Conservation (phyloP, 2,888 invertebrate genomes). For the Cephus rjabovi region DNA sequence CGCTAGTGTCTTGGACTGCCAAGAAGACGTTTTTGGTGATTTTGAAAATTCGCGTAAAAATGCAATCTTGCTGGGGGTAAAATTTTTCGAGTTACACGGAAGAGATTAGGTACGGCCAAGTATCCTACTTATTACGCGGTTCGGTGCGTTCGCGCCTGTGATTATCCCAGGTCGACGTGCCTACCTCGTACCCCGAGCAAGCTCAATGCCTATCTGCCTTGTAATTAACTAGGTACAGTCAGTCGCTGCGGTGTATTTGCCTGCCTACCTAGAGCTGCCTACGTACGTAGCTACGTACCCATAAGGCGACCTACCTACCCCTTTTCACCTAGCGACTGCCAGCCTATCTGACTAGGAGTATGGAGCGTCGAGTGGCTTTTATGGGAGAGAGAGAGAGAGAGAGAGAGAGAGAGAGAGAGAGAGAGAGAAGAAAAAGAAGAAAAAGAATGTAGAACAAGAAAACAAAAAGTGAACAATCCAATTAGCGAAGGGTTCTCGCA, state of each 20-base stretch:
- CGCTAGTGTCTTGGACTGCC: too few species aligned
- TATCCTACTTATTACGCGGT: conserved; percentile 39
- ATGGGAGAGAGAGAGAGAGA: neutral
- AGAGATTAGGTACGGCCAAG: conserved; percentile 37
- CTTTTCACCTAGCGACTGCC: neutral
- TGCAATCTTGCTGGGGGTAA: neutral
- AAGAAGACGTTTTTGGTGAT: neutral
- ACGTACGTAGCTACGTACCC: neutral
- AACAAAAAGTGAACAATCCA: conserved; percentile 4
- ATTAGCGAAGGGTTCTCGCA: conserved; percentile 9
- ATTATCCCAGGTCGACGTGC: conserved; percentile 27
- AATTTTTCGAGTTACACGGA: conserved; percentile 8
- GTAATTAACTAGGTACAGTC: conserved; percentile 32
- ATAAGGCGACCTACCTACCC: neutral
- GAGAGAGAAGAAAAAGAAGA: neutral
- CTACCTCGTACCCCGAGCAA: conserved; percentile 4
- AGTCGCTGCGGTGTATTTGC: conserved; percentile 12
- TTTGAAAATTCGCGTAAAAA: neutral
- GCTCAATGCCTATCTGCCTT: conserved; percentile 23
- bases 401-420: neutral
- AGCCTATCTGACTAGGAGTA: neutral
- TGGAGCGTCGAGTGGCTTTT: neutral
- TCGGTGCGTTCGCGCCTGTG: conserved; percentile 35
- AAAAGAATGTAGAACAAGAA: neutral
- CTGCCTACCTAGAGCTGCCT: neutral